Percentiles rank a stretch among this genome's conserved stretches.
These are phyloP conservation scores for Crepidodera aurea DNA, from an alignment of 2,888 invertebrate genomes.

Conservation along the genomic window DNA sequence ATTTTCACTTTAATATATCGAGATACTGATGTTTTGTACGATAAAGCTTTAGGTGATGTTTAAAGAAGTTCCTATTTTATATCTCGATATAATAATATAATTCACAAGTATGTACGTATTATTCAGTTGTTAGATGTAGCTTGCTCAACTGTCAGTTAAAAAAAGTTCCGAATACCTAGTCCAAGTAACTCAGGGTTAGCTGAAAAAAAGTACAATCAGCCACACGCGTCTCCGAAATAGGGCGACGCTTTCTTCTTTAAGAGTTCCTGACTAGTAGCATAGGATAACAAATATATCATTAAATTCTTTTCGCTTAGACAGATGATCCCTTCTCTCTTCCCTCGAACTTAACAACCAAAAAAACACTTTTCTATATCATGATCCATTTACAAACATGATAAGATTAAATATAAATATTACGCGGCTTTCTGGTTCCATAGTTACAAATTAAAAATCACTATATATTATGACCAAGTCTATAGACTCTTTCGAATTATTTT, in stretches of 20 bases:
- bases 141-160: slow-evolving; percentile 62
- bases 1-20: slow-evolving; percentile 62
- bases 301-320: slow-evolving; percentile 28
- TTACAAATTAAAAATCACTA: too few species aligned
- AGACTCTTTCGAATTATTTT: too few species aligned
- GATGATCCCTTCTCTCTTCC: neutral
- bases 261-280: slow-evolving; percentile 61
- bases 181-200: slow-evolving; percentile 62
- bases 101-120: slow-evolving; percentile 61
- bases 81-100: slow-evolving; percentile 61
- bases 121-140: slow-evolving; percentile 63
- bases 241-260: slow-evolving; percentile 59
- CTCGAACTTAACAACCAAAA: too few species aligned
- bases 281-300: slow-evolving; percentile 39
- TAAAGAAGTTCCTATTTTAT: slow-evolving; percentile 64
- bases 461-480: too few species aligned
- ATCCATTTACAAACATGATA: too few species aligned
- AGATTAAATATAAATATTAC: too few species aligned
- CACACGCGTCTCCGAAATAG: slow-evolving; percentile 41
- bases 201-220: slow-evolving; percentile 62
- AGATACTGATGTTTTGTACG: slow-evolving; percentile 63
- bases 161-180: slow-evolving; percentile 59
- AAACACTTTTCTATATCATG: too few species aligned
- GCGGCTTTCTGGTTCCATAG: too few species aligned
- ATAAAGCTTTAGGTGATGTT: slow-evolving; percentile 64